Base-by-base conservation (phyloP, 2,888 invertebrate species). In the Eulithis testata region DNA sequence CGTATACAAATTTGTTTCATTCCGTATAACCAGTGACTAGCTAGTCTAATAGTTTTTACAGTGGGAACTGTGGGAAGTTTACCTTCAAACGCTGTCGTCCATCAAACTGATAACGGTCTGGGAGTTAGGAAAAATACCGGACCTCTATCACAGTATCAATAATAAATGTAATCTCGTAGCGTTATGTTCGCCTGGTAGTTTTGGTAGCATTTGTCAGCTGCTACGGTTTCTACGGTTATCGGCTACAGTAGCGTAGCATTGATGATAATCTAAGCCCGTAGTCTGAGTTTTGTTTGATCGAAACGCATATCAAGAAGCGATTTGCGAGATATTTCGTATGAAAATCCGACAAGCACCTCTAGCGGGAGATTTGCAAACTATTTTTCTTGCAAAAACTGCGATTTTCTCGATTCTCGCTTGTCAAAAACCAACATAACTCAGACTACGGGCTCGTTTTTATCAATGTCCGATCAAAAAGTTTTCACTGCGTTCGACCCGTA, bases 121-220 rank as follows among this genome's bases (percentile, higher is more conserved):
- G 14, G 45, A 40, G 27, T 31, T 44, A 21, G 52, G 14, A 53
- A 53, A 76, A 50, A 53, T 21, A 47, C 53, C 53, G 45, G 53
- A 53, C 53, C 36, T 14, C 44, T 56, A 56, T 57, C 47, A 52
- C 14, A 11, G 37, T 49, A 47, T 60, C 60, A 53, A 60, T 53
- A 60, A 57, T 55, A 66, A 58, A 66, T 62, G 56, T 63, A 63
- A 60, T 63, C 63, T 63, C 63, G 11, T 5, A 55, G 63, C 14
- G 49, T 68, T 63, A 78, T 81, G 76, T 31, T 59, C 50, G 64
- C 78, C 77, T 78, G 69, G 79, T 81, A 77, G 57, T 47, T 63
- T 66, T 63, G 66, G 66, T 66, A 66, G 67, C 63, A 55, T 62
- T 62, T 59, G 66, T 63, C 66, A 63, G 66, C 66, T 66, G 62